Percentiles rank a stretch among this genome's conserved stretches.
These are phyloP conservation scores for Lucilia cuprina DNA, from an alignment of 1,140 invertebrate species.

Conservation along the genomic window DNA sequence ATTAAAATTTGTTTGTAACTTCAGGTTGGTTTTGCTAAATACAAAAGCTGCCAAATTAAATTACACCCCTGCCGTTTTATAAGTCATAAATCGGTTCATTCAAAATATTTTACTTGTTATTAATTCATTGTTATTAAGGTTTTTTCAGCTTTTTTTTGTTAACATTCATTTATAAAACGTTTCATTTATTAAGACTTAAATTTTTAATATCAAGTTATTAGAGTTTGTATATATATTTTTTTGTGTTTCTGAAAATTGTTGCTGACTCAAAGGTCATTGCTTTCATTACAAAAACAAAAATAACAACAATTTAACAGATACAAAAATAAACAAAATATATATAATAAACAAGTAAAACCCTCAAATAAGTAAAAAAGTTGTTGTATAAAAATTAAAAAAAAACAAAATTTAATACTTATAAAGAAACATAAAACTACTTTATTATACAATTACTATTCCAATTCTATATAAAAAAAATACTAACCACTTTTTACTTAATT, in stretches of 20 bases:
- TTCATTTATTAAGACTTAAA: neutral
- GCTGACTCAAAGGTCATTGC: slow-evolving; percentile 26
- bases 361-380: neutral
- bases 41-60: no score
- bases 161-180: neutral
- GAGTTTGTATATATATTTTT: neutral
- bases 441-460: no score
- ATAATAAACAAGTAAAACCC: neutral
- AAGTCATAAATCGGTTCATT: neutral
- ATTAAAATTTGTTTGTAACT: no score
- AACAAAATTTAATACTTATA: no score
- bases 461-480: no score
- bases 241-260: neutral
- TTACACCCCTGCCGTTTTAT: no score
- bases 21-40: no score
- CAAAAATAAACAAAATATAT: neutral
- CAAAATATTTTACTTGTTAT: neutral
- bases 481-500: no score
- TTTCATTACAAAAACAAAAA: slow-evolving; percentile 1
- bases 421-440: no score
- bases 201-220: neutral
- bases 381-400: no score
- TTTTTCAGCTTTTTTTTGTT: neutral
- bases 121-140: neutral
- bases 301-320: neutral